These are phyloP conservation scores for Clamator glandarius DNA, from an alignment of 2,797 vertebrate genomes.

Conservation along the genomic window DNA sequence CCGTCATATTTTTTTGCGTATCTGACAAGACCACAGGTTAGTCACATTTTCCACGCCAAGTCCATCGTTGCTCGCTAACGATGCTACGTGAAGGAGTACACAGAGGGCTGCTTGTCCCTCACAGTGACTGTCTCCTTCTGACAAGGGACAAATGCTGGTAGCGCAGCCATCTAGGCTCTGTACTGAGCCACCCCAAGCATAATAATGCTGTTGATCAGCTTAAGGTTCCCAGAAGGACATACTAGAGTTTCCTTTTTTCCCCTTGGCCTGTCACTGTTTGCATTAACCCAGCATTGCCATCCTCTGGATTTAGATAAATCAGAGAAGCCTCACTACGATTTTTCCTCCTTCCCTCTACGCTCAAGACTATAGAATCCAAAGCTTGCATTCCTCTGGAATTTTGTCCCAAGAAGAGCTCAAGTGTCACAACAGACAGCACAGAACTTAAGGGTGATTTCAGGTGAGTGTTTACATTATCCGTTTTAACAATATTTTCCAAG, in stretches of 20 bases:
- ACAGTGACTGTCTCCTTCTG: not conserved
- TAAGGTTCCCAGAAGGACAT: not conserved
- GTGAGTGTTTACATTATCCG: too few relatives aligned
- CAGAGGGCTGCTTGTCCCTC: not conserved
- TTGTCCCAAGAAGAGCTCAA: not conserved
- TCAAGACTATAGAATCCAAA: not conserved
- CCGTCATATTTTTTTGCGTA: accelerated
- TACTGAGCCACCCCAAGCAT: not conserved
- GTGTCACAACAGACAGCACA: not conserved
- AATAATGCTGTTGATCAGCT: not conserved
- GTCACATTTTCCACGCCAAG: accelerated
- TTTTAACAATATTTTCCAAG: too few relatives aligned
- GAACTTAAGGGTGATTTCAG: too few relatives aligned
- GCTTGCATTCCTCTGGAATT: not conserved
- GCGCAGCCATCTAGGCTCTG: not conserved
- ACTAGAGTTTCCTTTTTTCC: not conserved
- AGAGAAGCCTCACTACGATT: not conserved
- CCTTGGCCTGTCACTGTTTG: not conserved
- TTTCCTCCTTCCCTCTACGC: not conserved
- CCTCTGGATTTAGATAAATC: not conserved
- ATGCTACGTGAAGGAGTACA: not conserved
- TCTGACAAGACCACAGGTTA: not conserved
- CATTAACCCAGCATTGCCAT: not conserved
- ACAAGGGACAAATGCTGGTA: accelerated
- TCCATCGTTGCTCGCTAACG: accelerated